These are phyloP conservation scores for Eretmodus cyanostictus DNA, from an alignment of 2,113 vertebrate species.

Conservation along the genomic window DNA sequence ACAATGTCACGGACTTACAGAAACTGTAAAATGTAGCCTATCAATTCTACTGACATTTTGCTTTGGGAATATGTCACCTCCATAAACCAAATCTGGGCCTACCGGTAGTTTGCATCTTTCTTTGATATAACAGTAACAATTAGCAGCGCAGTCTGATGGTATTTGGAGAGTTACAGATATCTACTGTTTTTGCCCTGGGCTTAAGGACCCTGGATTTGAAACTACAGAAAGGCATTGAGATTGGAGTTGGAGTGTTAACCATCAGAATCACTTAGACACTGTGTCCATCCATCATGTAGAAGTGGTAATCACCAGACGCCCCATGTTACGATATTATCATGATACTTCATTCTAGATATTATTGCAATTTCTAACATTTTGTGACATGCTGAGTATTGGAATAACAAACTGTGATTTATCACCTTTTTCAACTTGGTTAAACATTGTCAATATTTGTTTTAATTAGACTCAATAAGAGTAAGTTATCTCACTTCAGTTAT, in stretches of 20 bases:
- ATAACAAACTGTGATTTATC: neutral
- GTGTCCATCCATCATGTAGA: neutral
- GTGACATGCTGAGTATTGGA: neutral
- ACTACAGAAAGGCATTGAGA: neutral
- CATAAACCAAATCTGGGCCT: neutral
- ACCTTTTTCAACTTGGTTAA: neutral
- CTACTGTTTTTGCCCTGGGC: neutral
- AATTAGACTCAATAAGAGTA: neutral
- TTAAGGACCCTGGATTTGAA: neutral
- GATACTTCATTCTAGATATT: neutral
- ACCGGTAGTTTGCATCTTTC: neutral
- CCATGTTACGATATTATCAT: neutral
- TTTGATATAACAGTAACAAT: neutral
- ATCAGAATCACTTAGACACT: neutral
- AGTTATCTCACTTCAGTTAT: neutral
- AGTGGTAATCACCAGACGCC: neutral
- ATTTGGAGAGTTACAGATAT: neutral
- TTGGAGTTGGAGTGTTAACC: neutral
- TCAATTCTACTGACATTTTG: neutral
- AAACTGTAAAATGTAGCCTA: neutral
- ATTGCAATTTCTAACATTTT: neutral
- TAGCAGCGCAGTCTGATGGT: neutral
- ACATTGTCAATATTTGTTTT: neutral
- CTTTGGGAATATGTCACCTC: neutral
- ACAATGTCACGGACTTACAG: neutral